Evolutionary conservation across 2,888 invertebrate species (phyloP).

Genomic region (Chymomyza caudatula): DNA sequence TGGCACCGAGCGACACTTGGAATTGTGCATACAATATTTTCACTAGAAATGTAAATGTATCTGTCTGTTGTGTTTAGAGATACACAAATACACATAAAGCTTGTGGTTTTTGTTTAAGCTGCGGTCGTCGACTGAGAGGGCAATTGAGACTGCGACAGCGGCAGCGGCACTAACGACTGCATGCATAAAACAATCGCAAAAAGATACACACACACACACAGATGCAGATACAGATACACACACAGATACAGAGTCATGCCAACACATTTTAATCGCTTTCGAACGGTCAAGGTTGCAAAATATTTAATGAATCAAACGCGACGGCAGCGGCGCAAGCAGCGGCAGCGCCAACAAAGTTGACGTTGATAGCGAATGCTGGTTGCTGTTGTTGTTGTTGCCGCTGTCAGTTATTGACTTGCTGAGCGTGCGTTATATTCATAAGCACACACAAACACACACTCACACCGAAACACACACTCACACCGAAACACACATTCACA

Average conservation of each 20-base stretch:
- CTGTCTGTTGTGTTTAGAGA: too few relatives aligned
- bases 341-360: constrained; percentile 24
- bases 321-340: not conserved
- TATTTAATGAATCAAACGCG: constrained; percentile 71
- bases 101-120: constrained; percentile 22
- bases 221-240: not conserved
- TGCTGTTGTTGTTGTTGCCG: not conserved
- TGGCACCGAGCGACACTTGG: not conserved
- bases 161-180: constrained; percentile 30
- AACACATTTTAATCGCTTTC: constrained; percentile 65
- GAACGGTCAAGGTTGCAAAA: constrained; percentile 74
- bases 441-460: not conserved
- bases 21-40: not conserved
- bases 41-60: constrained; percentile 1
- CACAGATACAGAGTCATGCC: constrained; percentile 21
- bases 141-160: constrained; percentile 23
- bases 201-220: constrained; percentile 5
- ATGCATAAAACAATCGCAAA: constrained; percentile 26
- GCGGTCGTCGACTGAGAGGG: constrained; percentile 8
- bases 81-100: not conserved
- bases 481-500: not conserved
- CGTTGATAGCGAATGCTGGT: not conserved
- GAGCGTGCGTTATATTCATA: not conserved
- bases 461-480: not conserved
- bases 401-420: not conserved